Evolutionary conservation across 2,888 invertebrate genomes (phyloP), one percentile per base, ranked within the genome.

Genomic region (Tetranychus piercei): DNA sequence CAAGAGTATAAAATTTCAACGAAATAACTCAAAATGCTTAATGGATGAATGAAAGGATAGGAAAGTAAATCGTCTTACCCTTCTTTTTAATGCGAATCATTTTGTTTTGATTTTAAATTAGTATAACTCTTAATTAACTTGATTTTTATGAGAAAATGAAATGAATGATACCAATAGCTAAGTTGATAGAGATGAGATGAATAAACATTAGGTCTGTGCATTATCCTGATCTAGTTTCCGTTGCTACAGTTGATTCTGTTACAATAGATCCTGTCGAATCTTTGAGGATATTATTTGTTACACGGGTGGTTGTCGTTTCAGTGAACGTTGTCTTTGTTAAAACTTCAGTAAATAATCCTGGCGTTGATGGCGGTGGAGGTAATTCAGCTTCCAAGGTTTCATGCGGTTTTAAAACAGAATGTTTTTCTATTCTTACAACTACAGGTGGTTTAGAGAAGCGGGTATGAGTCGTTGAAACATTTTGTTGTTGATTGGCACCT

Each of bases 241-340:
- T 55, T 55, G 55, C 55, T 55, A 55, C 55, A 55, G 55, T 55
- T 55, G 55, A 55, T 55, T 55, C 55, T 55, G 55, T 55, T 55
- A 55, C 55, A 55, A 55, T 55, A 15, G 55, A 55, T 15, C 55
- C 55, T 2, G 55, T 55, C 15, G 67, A 67, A 67, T 69, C 34
- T 22, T 69, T 20, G 9, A 91, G 88, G 83, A 89, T 88, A 87
- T 94, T 94, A 86, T 93, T 92, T 81, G 94, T 94, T 85, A 93
- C 88, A 82, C 94, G 87, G 80, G 93, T 94, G 85, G 93, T 92
- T 80, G 92, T 91, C 79, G 92, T 93, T 87, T 94, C 93, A 82
- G 93, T 93, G 86, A 92, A 90, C 80, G 93, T 93, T 82, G 92
- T 91, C 88, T 92, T 93, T 84, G 93, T 94, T 87, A 94, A 91